phyloP scores from a whole-genome alignment of 2,113 vertebrate genomes.

The Hippocampus abdominalis region DNA sequence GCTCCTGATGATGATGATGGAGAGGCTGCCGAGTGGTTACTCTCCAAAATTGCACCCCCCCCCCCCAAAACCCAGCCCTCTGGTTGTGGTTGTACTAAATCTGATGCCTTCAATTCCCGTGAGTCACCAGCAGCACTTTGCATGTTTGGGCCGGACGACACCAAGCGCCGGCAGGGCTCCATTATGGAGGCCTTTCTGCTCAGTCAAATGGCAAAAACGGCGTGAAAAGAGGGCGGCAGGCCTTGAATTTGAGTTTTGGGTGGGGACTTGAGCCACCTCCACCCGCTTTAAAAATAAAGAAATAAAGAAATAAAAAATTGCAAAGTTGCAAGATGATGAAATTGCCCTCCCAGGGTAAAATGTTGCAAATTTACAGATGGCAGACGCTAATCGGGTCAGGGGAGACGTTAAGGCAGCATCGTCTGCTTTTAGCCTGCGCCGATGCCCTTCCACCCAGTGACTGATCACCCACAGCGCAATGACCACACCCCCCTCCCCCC shows the following conservation, averaged over 20 bases:
- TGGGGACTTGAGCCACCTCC: neutral
- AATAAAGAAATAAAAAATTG: no score
- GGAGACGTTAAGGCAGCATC: constrained; percentile 58
- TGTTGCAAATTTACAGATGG: constrained; percentile 8
- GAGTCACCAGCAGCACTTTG: constrained; percentile 24
- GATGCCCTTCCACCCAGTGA: constrained; percentile 44
- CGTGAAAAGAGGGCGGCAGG: neutral
- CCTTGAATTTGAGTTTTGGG: neutral
- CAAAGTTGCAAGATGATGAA: no score
- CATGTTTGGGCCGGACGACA: constrained; percentile 29
- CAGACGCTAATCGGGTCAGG: constrained; percentile 15
- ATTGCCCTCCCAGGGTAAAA: no score
- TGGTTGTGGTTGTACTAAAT: constrained; percentile 33
- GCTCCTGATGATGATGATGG: constrained; percentile 56
- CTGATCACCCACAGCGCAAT: constrained; percentile 43
- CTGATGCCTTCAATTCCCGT: constrained; percentile 34
- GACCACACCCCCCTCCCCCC: constrained; percentile 16
- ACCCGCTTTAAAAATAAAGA: neutral
- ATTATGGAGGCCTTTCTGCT: neutral
- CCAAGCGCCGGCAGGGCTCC: neutral
- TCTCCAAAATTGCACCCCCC: constrained; percentile 27
- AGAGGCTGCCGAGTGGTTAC: constrained; percentile 44
- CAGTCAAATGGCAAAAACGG: neutral
- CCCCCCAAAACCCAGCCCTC: constrained; percentile 36
- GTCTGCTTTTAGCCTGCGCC: constrained; percentile 19